Evolutionary conservation across 2,888 invertebrate species (phyloP), one percentile per base, ranked within the genome.

Genomic region (Ypsolopha scabrella): DNA sequence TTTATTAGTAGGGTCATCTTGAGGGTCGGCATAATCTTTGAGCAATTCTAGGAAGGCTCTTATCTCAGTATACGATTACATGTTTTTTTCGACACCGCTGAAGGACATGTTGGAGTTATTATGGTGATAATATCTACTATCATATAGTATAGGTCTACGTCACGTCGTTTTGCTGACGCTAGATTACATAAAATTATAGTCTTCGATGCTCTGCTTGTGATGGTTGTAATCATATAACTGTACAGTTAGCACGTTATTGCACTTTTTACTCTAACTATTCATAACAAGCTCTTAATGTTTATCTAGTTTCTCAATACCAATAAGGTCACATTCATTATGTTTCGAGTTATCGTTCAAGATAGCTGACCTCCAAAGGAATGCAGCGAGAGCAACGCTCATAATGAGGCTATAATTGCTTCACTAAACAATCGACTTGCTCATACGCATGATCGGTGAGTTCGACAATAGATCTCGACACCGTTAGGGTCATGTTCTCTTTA

Each of bases 401-500:
- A 60, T 60, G 51, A 57, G 46, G 51, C 50, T 39, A 41, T 51
- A 54, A 71, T 72, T 70, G 57, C 63, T 73, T 69, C 57, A 62
- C 60, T 63, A 73, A 73, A 80, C 75, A 76, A 75, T 74, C 68
- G 62, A 65, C 47, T n/a, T 68, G 70, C 68, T 24, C 24, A 24
- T 4, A 64, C 71, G 67, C 69, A 65, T 67, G 62, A 70, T 71
- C 60, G 61, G 60, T 59, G 53, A 58, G 59, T 60, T 62, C 61
- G 34, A 54, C 53, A 54, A 54, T 43, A 43, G 48, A 47, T 53
- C 36, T 38, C 58, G 64, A 64, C 60, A 72, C 80, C 75, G 75
- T 77, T 77, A 76, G 66, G 70, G 69, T 70, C 70, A 61, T 69
- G 75, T 68, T 74, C 71, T 70, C 65, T 67, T 70, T 69, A 65